These are phyloP conservation scores for Timema podura DNA, from an alignment of 2,888 invertebrate genomes.

Conservation along the genomic window DNA sequence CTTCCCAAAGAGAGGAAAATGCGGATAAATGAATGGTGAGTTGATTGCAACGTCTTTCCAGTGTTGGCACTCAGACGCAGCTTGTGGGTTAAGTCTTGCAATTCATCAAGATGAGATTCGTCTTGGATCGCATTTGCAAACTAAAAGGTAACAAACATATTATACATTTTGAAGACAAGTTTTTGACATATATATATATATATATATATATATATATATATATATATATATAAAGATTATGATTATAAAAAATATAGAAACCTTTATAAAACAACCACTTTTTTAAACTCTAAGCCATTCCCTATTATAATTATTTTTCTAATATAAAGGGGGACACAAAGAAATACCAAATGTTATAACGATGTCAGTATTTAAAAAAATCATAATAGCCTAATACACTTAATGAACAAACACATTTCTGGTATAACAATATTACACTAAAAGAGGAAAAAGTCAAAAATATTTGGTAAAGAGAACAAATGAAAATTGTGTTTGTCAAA, in stretches of 20 bases:
- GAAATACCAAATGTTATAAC: conserved; percentile 6
- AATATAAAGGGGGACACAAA: not conserved
- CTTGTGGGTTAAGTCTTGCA: conserved; percentile 66
- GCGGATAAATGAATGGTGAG: conserved; percentile 74
- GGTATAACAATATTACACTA: not conserved
- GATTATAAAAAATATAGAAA: too few relatives aligned
- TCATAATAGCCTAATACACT: not conserved
- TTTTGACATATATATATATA: not conserved
- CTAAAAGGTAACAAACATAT: conserved; percentile 34
- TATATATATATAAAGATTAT: too few relatives aligned
- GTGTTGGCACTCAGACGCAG: conserved; percentile 70
- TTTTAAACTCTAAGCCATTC: too few relatives aligned
- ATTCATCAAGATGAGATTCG: conserved; percentile 59
- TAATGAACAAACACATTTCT: not conserved
- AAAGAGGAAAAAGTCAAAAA: not conserved
- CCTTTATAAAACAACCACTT: too few relatives aligned
- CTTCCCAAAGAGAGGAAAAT: conserved; percentile 53
- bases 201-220: conserved; percentile 4
- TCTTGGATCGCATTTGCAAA: conserved; percentile 66
- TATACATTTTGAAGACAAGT: conserved; percentile 5
- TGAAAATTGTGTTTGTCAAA: not conserved
- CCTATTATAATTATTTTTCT: too few relatives aligned
- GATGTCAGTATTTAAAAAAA: not conserved
- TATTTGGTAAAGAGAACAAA: not conserved
- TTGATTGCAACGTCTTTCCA: conserved; percentile 68